Conservation (phyloP, 2,797 vertebrate genomes). For the Iguana delicatissima region DNA sequence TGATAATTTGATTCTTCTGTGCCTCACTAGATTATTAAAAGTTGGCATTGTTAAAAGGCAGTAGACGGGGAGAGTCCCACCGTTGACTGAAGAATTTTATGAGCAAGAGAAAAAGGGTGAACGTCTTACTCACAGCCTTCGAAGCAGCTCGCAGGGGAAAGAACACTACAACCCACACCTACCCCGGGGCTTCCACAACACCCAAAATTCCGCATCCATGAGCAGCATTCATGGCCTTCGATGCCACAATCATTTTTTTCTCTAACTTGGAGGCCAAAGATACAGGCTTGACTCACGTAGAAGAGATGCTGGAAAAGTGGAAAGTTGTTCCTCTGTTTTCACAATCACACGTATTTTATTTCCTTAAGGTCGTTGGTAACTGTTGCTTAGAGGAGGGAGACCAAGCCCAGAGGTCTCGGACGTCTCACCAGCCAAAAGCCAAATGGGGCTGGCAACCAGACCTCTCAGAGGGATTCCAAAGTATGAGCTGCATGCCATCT, state of each 20-base stretch:
- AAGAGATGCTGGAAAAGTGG: constrained; percentile 53
- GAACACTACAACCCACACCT: fast-evolving
- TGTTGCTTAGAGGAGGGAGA: constrained; percentile 70
- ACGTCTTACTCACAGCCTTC: fast-evolving
- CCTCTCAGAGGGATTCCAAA: constrained; percentile 20
- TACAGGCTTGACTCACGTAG: constrained; percentile 56
- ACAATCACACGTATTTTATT: constrained; percentile 63
- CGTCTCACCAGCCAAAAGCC: constrained; percentile 47
- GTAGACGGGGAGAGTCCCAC: fast-evolving
- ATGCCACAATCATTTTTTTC: constrained; percentile 47
- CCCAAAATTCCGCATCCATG: not conserved
- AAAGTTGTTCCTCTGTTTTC: constrained; percentile 62
- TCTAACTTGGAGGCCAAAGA: constrained; percentile 49
- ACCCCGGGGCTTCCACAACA: not conserved
- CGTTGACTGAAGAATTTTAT: not conserved
- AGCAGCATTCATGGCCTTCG: not conserved
- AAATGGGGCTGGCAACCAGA: not conserved
- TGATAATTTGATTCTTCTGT: not conserved
- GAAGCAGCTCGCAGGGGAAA: constrained; percentile 6
- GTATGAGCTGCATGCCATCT: fast-evolving
- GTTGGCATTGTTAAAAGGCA: too few species aligned
- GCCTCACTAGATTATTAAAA: fast-evolving
- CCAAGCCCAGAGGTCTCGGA: constrained; percentile 53
- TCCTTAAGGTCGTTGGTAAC: constrained; percentile 75
- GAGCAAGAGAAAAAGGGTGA: not conserved